Conservation (phyloP, 2,888 invertebrate species). For the Andrena minutula region DNA sequence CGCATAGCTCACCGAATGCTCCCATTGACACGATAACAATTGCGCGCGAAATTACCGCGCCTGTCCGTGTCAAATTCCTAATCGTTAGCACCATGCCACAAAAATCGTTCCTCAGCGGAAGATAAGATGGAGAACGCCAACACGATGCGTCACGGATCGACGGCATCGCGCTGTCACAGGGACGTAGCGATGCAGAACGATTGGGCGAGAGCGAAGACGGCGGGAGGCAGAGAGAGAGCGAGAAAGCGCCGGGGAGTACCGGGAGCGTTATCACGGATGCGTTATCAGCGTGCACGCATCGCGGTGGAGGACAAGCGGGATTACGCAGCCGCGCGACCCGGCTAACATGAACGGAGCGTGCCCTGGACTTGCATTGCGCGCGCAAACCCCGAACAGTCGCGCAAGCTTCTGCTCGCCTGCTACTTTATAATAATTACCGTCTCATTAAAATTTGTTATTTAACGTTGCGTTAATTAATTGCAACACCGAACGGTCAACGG, state of each 20-base stretch:
- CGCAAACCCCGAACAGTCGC: conserved; percentile 72
- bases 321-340: conserved; percentile 82
- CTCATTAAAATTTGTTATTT: conserved; percentile 85
- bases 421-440: conserved; percentile 85
- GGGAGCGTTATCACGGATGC: conserved; percentile 64
- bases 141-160: neutral
- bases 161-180: neutral
- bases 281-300: conserved; percentile 69
- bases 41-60: too few relatives aligned
- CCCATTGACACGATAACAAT: too few relatives aligned
- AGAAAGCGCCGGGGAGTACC: conserved; percentile 32
- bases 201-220: neutral
- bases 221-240: neutral
- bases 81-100: neutral
- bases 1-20: too few relatives aligned
- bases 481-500: conserved; percentile 63
- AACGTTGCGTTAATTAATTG: conserved; percentile 83
- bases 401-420: conserved; percentile 80
- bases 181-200: conserved; percentile 39
- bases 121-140: neutral
- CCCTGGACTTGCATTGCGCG: conserved; percentile 62
- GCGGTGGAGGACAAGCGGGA: conserved; percentile 73
- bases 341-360: conserved; percentile 77
- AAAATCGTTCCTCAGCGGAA: neutral
- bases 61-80: neutral